These are phyloP conservation scores for Lepidostoma basale DNA, from an alignment of 1,140 invertebrate genomes.

Conservation along the genomic window DNA sequence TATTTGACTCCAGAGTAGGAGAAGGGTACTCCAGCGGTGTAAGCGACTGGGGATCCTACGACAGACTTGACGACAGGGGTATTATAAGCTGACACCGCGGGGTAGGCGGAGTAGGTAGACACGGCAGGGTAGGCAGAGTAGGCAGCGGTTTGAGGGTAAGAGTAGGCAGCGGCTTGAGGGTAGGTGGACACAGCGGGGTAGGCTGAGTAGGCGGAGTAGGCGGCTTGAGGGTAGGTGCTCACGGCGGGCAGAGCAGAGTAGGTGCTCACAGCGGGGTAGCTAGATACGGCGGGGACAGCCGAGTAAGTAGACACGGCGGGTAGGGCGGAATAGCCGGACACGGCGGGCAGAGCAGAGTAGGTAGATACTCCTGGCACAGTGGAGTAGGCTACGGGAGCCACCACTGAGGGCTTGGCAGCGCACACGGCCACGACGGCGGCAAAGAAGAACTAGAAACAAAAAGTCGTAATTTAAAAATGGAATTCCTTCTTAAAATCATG, in stretches of 20 bases:
- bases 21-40: constrained; percentile 36
- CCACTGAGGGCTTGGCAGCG: constrained; percentile 57
- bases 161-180: constrained; percentile 21
- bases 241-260: constrained; percentile 34
- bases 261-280: constrained; percentile 29
- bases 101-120: constrained; percentile 53
- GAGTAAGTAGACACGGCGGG: constrained; percentile 55
- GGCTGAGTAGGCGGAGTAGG: constrained; percentile 28
- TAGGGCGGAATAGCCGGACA: constrained; percentile 28
- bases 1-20: constrained; percentile 44
- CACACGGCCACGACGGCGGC: constrained; percentile 60
- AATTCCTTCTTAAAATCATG: too few relatives aligned
- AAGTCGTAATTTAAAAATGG: constrained; percentile 29
- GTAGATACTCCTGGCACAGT: not conserved
- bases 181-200: constrained; percentile 44
- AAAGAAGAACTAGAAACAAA: constrained; percentile 52
- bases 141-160: constrained; percentile 54
- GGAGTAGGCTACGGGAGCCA: not conserved
- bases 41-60: constrained; percentile 3
- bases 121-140: constrained; percentile 56
- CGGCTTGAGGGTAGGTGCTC: not conserved
- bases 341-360: constrained; percentile 27
- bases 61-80: constrained; percentile 20
- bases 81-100: constrained; percentile 41
- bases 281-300: constrained; percentile 55